Base-by-base conservation (phyloP, 2,797 vertebrate genomes). In the Sebastes jordani region DNA sequence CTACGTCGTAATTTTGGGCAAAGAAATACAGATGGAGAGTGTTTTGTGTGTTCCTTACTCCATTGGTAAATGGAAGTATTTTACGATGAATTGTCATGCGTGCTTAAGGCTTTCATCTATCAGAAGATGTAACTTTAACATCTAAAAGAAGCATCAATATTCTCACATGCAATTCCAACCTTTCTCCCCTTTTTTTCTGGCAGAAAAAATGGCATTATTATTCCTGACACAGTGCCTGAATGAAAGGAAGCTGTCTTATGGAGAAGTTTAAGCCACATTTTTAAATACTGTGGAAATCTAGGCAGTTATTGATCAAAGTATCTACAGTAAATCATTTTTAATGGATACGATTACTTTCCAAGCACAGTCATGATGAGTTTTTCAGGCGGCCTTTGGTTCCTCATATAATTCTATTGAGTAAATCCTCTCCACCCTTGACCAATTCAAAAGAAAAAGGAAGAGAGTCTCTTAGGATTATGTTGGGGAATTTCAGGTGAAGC, bases 311-410 rank as follows among this genome's bases (percentile, higher is more conserved):
- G 83, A 86, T 84, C 70, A 76, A 80, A 87, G 81, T 75, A 73
- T 81, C 38, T 7, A 18, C 67, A 74, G 81, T 86, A 88, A 87
- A 80, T 87, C 80, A 42, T 82, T 36, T 78, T 83, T 84, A 83
- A 91, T 84, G 80, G 62, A 76, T 58, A 58, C 22, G 16, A 81
- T 76, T 71, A 63, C 80, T 87, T 77, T 89, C 56, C 81, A 84
- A 84, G 67, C 71, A 76, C 16, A 78, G 76, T 88, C 86, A 82
- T 88, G 65, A 91, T 86, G 81, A 78, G 42, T 86, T 92, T 90
- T 90, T 88, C 89, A 93, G 87, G 69, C 59, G 22, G 58, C 32
- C 70, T 76, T 76, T 67, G 29, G 20, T 63, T 83, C 72, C 73
- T 82, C 71, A 76, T 76, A 78, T 73, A 63, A 2, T 66, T 78